Evolutionary conservation across 2,888 invertebrate genomes (phyloP).

Genomic region (Cecidostiba fungosa): DNA sequence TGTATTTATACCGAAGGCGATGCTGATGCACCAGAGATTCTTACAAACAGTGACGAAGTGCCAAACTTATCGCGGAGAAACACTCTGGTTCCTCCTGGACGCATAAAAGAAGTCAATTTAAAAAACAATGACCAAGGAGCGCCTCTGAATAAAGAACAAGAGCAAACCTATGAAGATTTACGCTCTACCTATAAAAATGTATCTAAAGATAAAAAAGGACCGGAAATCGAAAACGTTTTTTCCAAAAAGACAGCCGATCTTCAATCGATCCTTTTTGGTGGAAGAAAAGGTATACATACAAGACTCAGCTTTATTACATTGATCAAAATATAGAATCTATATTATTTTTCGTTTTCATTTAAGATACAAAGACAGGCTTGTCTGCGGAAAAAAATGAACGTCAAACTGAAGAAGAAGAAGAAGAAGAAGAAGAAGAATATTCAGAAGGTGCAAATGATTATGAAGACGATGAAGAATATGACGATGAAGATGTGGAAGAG

Average conservation of each 20-base stretch:
- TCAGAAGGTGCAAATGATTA: conserved; percentile 70
- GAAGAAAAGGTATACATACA: conserved; percentile 33
- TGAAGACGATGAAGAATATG: conserved; percentile 74
- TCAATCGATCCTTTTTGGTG: conserved; percentile 53
- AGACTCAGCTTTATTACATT: too few species aligned
- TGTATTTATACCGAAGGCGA: conserved; percentile 66
- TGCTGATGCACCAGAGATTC: conserved; percentile 63
- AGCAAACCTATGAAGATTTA: conserved; percentile 69
- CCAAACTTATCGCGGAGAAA: conserved; percentile 80
- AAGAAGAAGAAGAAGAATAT: conserved; percentile 65
- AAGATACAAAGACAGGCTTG: conserved; percentile 31
- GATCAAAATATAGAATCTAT: neutral
- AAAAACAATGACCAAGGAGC: conserved; percentile 37
- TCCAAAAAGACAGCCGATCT: conserved; percentile 61
- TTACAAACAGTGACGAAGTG: conserved; percentile 68
- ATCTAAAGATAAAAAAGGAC: conserved; percentile 41
- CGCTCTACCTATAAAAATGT: conserved; percentile 69
- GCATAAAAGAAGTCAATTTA: conserved; percentile 64
- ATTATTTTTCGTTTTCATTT: neutral
- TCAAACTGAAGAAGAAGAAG: conserved; percentile 54
- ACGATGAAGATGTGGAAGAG: conserved; percentile 82
- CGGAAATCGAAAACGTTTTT: conserved; percentile 57
- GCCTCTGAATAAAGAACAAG: conserved; percentile 61
- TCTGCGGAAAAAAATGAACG: neutral
- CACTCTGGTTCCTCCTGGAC: conserved; percentile 80